Evolutionary conservation across 2,797 vertebrate genomes (phyloP).

Genomic region (Coendou prehensilis): DNA sequence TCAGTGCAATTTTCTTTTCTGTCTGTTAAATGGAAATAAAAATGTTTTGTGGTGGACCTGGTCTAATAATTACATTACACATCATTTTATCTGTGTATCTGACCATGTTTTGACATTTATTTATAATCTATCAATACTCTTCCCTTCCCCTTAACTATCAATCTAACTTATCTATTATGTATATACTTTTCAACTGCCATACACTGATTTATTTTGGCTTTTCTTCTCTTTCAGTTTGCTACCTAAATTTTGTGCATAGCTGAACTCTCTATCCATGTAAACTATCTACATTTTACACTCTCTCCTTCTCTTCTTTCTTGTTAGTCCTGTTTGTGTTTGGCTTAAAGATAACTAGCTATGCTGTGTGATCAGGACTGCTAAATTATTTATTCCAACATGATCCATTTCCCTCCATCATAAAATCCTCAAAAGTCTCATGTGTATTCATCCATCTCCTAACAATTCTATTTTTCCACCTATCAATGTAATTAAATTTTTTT

Average conservation of each 20-base stretch:
- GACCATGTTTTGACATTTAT: not conserved
- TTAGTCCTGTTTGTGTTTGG: not conserved
- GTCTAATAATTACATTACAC: not conserved
- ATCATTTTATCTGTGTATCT: not conserved
- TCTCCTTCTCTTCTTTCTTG: not conserved
- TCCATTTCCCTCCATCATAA: not conserved
- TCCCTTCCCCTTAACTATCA: not conserved
- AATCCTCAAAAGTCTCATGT: not conserved
- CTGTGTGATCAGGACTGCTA: not conserved
- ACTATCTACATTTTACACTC: not conserved
- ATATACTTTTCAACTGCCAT: not conserved
- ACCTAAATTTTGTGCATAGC: not conserved
- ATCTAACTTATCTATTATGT: not conserved
- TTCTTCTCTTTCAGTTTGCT: not conserved
- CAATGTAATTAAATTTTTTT: not conserved
- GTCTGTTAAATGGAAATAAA: constrained; percentile 16
- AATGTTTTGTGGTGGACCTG: not conserved
- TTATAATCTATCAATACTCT: not conserved
- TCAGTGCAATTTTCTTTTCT: not conserved
- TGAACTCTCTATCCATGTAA: not conserved
- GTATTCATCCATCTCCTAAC: not conserved
- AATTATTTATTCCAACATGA: not conserved
- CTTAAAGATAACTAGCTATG: not conserved
- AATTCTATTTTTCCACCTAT: not conserved
- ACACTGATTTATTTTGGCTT: not conserved